Base-by-base conservation (phyloP, 2,113 vertebrate species). In the Bostrychus sinensis region DNA sequence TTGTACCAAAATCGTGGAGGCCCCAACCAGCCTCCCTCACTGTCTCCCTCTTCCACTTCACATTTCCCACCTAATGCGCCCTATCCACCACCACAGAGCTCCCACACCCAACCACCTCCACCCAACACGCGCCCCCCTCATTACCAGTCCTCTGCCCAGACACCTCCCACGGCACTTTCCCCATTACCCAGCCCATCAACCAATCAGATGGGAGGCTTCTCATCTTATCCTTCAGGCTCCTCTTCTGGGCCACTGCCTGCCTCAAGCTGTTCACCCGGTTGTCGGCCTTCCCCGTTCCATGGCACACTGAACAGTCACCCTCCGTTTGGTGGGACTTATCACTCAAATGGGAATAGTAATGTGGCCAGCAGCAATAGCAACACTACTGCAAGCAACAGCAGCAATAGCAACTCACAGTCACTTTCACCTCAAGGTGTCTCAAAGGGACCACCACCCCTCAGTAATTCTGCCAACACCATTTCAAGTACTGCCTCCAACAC, bases 131-230 rank as follows among this genome's bases (percentile, higher is more conserved):
- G 91, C 11, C 86, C 89, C 20, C 76, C 73, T 32, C 85, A 89
- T 48, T 92, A 91, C 79, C 84, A 91, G 38, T 83, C 91, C 32
- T 82, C 91, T 13, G 81, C 79, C 65, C 92, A 91, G 73, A 92
- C 91, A 50, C 89, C 92, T 22, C 84, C 92, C 5, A 91, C 88
- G 32, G 89, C 91, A 2, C 70, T 90, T 0, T 93, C 92, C 17
- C 92, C 92, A 6, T 83, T 92, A 67, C 89, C 89, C 4, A 93
- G 92, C 80, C 90, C 91, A n/a, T 91, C 91, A 6, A 90, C 89
- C 45, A 92, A 90, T 82, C 90, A 90, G 53, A 88, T 92, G 42
- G 86, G 86, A 66, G 84, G 87, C 50, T 92, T 92, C 72, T 77
- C 90, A 36, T 77, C 91, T 26, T 93, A 91, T 64, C 81, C 88